Base-by-base conservation (phyloP, 2,888 invertebrate species). In the Orthosia gothica region DNA sequence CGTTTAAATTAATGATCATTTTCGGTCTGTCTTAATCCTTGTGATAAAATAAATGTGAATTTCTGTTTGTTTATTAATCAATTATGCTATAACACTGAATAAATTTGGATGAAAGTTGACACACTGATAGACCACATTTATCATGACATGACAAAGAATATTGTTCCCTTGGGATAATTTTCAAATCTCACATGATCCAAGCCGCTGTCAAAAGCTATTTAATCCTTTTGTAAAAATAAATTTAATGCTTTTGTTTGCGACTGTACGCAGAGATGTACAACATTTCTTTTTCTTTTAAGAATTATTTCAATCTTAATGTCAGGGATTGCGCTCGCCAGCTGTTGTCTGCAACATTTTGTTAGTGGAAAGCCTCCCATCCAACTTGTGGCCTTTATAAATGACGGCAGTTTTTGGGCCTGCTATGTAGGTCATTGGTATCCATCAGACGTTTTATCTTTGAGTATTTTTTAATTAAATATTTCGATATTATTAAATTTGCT, bases 231-330 rank as follows among this genome's bases (percentile, higher is more conserved):
- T 40, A 54, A 55, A 26, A 26, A 16, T 3, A 26, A 15, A 15
- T 40, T 13, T 7, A 59, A 45, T 5, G 4, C 15, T 73, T 81
- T 70, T 77, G 74, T 72, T 12, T 13, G 3, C 16, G 59, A 58
- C 45, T 72, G 77, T 76, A 84, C 82, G 3, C 16, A 61, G 79
- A 77, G 23, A 67, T 50, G 16, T 59, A 67, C 55, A 20, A 20
- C 32, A 58, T 74, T 76, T 71, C 26, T 67, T 84, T 84, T 82
- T 68, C n/a, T 76, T 71, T 76, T 47, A 55, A 64, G 72, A 62
- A 79, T 73, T 63, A 73, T 76, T 76, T 52, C 52, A 57, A 63
- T 58, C 82, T 71, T 79, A 79, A 82, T 74, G 73, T 82, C 71
- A 18, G 59, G 65, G 52, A 50, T 65, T 72, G 59, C 62, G 74